phyloP scores from a whole-genome alignment of 2,888 invertebrate genomes.

The Sisyra nigra region DNA sequence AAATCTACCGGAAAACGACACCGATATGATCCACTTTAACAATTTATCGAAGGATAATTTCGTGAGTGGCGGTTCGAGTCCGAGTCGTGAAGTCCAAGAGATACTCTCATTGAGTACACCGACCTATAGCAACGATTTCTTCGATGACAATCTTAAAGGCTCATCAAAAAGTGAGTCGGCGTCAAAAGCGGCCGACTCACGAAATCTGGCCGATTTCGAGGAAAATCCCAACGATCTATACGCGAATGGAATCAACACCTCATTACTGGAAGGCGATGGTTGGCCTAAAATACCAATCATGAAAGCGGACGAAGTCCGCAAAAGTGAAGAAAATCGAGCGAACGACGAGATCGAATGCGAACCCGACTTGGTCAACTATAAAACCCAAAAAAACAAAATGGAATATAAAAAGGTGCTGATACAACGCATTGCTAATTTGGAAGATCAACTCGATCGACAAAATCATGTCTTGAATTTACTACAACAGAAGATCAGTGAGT shows the following conservation, averaged over 20 bases:
- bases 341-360: background rate
- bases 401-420: too few relatives aligned
- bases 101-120: constrained; percentile 49
- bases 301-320: constrained; percentile 22
- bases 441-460: constrained; percentile 7
- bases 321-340: constrained; percentile 15
- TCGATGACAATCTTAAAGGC: constrained; percentile 7
- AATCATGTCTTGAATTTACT: background rate
- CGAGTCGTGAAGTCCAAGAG: constrained; percentile 78
- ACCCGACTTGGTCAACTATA: background rate
- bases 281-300: constrained; percentile 29
- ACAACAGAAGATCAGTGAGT: background rate
- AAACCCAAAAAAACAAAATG: too few relatives aligned
- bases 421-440: constrained; percentile 1
- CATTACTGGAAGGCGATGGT: constrained; percentile 18
- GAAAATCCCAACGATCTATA: constrained; percentile 4
- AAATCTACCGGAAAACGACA: constrained; percentile 1
- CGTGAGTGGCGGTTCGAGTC: constrained; percentile 74
- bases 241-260: constrained; percentile 8
- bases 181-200: background rate
- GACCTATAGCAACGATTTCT: constrained; percentile 2
- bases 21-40: constrained; percentile 3
- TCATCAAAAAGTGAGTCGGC: background rate
- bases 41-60: constrained; percentile 25
- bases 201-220: background rate